Base-by-base conservation (phyloP, 1,140 invertebrate species). In the Bombus soroeensis region DNA sequence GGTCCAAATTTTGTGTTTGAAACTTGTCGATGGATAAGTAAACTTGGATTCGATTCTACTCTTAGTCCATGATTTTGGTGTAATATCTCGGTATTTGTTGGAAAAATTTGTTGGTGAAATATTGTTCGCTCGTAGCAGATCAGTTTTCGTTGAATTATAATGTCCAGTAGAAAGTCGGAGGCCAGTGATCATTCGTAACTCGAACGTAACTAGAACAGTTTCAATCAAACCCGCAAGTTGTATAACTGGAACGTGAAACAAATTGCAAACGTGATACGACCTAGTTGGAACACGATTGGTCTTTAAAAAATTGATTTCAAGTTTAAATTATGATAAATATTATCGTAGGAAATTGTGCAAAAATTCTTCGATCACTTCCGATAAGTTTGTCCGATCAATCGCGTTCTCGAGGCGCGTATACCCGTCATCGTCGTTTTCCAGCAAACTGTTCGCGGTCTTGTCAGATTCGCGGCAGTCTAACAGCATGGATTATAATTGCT, bases 401-500 rank as follows among this genome's bases (percentile, higher is more conserved):
- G 8, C 9, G 37, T 28, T 25, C 22, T 39, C 37, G 32, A 28
- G 37, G 22, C 22, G 28, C 18, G 39, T 41, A 9, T 9, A 25
- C 39, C 28, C 70, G 39, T 13, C 37, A 28, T 72, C 39, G 39
- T 59, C 34, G 59, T 62, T 62, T 18, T 4, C 28, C 22, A 0
- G 76, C 59, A 62, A 78, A 78, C 62, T 79, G 70, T 59, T 74
- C 53, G n/a, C 80, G 71, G 70, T 74, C 53, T 74, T 47, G 71
- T 75, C 80, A 32, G 22, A 37, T 75, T 43, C 71, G 13, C 8
- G 39, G 3, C 80, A 28, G 41, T n/a, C 39, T 68, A 34, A 43
- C 77, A 39, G n/a, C 28, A 18, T 22, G 57, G n/a, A 64, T 82
- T 82, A 62, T 82, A 82, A 82, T 82, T 64, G 53, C 80, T 82